Conservation (phyloP, 2,888 invertebrate species). For the Rotaria macrura region DNA sequence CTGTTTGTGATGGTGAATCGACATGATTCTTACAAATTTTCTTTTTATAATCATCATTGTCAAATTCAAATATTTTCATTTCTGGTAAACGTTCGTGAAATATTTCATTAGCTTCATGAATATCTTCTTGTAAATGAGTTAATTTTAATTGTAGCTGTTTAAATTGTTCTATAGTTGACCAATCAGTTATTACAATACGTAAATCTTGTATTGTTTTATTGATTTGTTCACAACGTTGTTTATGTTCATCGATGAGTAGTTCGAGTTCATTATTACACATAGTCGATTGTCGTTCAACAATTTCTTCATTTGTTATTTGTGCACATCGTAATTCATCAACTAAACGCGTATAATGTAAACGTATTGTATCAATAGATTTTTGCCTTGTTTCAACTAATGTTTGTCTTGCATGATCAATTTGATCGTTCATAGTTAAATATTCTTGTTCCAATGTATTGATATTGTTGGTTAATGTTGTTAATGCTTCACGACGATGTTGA, state of each 20-base stretch:
- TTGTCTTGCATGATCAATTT: background rate
- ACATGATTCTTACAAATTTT: background rate
- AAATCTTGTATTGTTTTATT: background rate
- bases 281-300: background rate
- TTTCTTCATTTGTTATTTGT: background rate
- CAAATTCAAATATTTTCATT: background rate
- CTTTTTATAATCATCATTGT: background rate
- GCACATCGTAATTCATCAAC: background rate
- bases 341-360: constrained; percentile 3
- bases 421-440: background rate
- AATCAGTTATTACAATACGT: background rate
- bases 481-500: constrained; percentile 5
- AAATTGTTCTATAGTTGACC: constrained; percentile 20
- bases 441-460: background rate
- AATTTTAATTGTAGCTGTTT: constrained; percentile 7
- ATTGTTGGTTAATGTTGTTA: background rate
- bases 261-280: background rate
- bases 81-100: background rate
- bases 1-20: background rate
- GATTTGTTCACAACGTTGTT: background rate
- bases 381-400: background rate
- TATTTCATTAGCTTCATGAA: background rate
- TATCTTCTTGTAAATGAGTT: constrained; percentile 1
- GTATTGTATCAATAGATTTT: background rate
- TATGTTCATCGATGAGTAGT: constrained; percentile 9